These are phyloP conservation scores for Drosophila incognita DNA, from an alignment of 2,888 invertebrate genomes.

Conservation along the genomic window DNA sequence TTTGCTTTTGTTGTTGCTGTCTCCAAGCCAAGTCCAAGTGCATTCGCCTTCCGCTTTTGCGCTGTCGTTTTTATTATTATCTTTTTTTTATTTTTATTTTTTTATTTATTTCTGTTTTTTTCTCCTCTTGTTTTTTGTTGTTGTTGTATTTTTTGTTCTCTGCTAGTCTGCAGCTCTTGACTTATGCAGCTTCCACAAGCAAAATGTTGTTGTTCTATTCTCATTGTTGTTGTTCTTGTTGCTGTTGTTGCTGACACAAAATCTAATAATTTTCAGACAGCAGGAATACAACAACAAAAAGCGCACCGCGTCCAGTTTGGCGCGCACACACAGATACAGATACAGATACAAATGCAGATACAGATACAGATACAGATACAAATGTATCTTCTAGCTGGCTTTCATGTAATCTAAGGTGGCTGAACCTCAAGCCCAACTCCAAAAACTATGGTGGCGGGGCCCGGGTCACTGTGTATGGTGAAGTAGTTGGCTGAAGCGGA, in stretches of 20 bases:
- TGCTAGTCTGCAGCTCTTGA: constrained; percentile 51
- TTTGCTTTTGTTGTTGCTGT: not conserved
- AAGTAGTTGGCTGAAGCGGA: not conserved
- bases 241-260: constrained; percentile 57
- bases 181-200: constrained; percentile 65
- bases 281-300: constrained; percentile 30
- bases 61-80: constrained; percentile 49
- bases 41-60: constrained; percentile 74
- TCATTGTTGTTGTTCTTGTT: constrained; percentile 34
- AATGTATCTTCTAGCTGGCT: constrained; percentile 43
- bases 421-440: constrained; percentile 39
- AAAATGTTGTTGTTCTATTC: constrained; percentile 21
- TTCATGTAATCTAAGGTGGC: constrained; percentile 47
- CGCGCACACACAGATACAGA: constrained; percentile 29
- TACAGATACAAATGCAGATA: not conserved
- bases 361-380: constrained; percentile 21
- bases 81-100: constrained; percentile 34
- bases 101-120: constrained; percentile 34
- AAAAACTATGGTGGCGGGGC: not conserved
- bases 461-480: not conserved
- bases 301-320: constrained; percentile 62
- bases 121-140: constrained; percentile 17
- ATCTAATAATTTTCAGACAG: constrained; percentile 68
- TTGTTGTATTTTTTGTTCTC: constrained; percentile 22
- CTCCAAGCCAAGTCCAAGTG: constrained; percentile 66